phyloP scores from a whole-genome alignment of 1,140 invertebrate genomes.

The Drosophila murphyi region DNA sequence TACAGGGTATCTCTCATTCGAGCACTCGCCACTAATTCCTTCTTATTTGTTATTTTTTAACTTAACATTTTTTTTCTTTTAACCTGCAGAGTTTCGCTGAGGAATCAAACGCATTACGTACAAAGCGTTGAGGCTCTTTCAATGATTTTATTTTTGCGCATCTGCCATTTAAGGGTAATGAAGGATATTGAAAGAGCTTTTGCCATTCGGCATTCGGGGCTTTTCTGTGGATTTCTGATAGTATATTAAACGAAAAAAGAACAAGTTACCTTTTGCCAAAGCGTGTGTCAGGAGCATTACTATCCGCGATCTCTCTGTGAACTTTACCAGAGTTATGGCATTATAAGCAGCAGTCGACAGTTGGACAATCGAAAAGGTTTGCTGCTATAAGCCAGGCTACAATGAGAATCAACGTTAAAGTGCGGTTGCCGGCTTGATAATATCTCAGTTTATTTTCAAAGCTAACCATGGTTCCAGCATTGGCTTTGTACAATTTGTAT shows the following conservation, averaged over 20 bases:
- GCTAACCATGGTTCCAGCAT: not conserved
- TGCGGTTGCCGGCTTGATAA: not conserved
- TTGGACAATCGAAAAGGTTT: constrained; percentile 20
- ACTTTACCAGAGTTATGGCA: constrained; percentile 42
- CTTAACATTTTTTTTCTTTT: constrained; percentile 6
- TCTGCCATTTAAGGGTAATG: constrained; percentile 75
- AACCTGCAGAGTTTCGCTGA: constrained; percentile 68
- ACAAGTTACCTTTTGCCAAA: constrained; percentile 52
- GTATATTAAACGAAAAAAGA: constrained; percentile 40
- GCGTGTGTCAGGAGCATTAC: constrained; percentile 29
- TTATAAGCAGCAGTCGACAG: constrained; percentile 2
- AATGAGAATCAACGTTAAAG: not conserved
- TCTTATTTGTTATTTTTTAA: not conserved
- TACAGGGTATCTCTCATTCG: not conserved
- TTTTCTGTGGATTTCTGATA: constrained; percentile 67
- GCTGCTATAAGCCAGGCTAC: not conserved
- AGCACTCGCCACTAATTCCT: not conserved
- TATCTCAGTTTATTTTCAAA: not conserved
- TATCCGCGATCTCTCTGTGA: constrained; percentile 38
- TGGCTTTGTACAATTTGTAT: not conserved
- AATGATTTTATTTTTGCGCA: constrained; percentile 81
- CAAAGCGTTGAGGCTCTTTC: constrained; percentile 68
- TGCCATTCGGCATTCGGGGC: constrained; percentile 31
- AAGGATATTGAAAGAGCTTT: constrained; percentile 81
- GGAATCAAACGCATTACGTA: constrained; percentile 80